Conservation (phyloP, 2,113 vertebrate species). For the Dolichallabes microphthalmus region DNA sequence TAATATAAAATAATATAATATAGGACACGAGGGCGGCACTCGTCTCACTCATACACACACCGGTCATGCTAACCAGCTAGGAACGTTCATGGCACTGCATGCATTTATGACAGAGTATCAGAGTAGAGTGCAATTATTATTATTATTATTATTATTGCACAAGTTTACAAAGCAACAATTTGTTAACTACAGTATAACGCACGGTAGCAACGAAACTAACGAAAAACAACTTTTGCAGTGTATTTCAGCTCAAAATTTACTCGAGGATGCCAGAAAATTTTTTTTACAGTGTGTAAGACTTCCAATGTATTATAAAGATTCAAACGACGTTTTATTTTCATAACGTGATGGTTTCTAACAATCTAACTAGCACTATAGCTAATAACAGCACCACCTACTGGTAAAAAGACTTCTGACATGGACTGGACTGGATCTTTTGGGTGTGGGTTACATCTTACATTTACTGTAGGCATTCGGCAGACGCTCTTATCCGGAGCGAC, state of each 20-base stretch:
- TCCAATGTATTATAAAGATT: background rate
- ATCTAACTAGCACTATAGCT: background rate
- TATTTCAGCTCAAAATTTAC: background rate
- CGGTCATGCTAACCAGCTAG: background rate
- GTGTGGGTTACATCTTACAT: background rate
- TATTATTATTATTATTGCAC: background rate
- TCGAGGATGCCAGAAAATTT: background rate
- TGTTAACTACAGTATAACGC: background rate
- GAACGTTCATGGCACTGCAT: slow-evolving; percentile 17
- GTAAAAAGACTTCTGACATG: background rate
- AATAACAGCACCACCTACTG: background rate
- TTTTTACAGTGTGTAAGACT: background rate
- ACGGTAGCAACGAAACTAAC: background rate
- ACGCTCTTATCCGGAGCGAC: too few relatives aligned
- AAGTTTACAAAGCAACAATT: background rate
- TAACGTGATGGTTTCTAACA: background rate
- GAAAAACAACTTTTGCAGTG: background rate
- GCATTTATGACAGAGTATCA: background rate
- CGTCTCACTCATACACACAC: background rate
- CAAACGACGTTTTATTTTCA: background rate
- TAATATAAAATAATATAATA: background rate
- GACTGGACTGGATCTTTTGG: background rate
- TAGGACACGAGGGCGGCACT: background rate
- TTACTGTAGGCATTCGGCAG: too few relatives aligned
- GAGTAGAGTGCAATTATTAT: background rate